Conservation (phyloP, 2,113 vertebrate genomes). For the Tympanuchus pallidicinctus region DNA sequence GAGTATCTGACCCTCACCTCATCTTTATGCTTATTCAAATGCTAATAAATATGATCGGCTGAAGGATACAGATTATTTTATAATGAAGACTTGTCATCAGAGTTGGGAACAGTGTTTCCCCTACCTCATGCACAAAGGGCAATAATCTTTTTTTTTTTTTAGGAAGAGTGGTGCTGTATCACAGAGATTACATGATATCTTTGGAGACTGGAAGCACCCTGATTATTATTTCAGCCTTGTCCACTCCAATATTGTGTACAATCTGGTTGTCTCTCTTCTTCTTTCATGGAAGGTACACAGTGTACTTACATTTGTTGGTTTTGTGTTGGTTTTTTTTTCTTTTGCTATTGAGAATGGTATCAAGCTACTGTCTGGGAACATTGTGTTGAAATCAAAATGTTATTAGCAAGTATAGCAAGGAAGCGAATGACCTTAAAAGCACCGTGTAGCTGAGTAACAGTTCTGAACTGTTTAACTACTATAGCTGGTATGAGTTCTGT, state of each 20-base stretch:
- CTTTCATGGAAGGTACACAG: neutral
- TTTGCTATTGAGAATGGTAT: neutral
- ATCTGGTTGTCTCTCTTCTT: neutral
- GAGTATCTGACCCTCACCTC: neutral
- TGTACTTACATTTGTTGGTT: neutral
- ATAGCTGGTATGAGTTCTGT: constrained; percentile 16
- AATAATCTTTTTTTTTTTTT: neutral
- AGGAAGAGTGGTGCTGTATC: neutral
- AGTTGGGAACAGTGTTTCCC: neutral
- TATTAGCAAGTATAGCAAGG: neutral
- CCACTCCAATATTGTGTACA: neutral
- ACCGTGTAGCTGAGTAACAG: neutral
- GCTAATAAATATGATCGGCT: neutral
- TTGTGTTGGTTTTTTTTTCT: neutral
- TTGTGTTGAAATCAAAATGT: neutral
- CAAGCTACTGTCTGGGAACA: neutral
- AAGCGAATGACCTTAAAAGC: neutral
- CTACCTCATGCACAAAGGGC: neutral
- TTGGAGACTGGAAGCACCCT: neutral
- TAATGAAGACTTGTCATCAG: neutral
- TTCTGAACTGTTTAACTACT: neutral
- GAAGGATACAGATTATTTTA: neutral
- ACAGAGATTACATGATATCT: neutral
- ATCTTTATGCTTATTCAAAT: neutral
- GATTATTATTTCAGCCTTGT: constrained; percentile 15